phyloP scores from a whole-genome alignment of 2,888 invertebrate species.

The Caenorhabditis zanzibari region DNA sequence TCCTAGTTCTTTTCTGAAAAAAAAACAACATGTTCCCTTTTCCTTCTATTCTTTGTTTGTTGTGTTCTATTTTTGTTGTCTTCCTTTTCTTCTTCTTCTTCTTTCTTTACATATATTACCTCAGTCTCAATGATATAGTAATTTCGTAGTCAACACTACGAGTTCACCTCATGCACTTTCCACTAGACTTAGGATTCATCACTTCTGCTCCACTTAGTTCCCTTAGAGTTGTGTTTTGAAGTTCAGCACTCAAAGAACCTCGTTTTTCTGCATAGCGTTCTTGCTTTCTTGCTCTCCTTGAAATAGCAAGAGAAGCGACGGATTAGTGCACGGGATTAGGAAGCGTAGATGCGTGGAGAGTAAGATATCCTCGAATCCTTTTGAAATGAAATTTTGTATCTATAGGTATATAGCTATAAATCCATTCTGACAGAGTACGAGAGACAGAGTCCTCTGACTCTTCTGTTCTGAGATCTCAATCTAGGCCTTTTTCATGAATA shows the following conservation, averaged over 20 bases:
- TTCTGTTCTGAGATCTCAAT: neutral
- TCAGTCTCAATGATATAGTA: neutral
- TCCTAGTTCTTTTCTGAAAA: neutral
- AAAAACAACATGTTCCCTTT: neutral
- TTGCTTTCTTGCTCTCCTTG: no score
- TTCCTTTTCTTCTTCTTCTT: neutral
- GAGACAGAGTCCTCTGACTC: neutral
- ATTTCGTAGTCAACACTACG: neutral
- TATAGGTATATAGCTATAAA: neutral
- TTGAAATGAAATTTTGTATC: neutral
- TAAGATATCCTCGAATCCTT: neutral
- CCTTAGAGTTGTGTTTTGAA: no score
- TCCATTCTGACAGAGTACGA: neutral
- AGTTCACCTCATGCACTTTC: neutral
- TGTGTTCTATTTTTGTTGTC: conserved; percentile 3
- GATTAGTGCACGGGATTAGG: neutral
- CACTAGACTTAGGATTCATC: neutral
- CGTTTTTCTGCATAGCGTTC: no score
- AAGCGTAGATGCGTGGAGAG: no score
- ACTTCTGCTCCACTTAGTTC: no score
- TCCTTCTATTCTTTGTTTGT: neutral
- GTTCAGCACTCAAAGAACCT: no score
- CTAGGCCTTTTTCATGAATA: neutral
- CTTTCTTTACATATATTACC: neutral
- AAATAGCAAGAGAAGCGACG: neutral